phyloP scores from a whole-genome alignment of 2,113 vertebrate genomes.

The Calypte anna region DNA sequence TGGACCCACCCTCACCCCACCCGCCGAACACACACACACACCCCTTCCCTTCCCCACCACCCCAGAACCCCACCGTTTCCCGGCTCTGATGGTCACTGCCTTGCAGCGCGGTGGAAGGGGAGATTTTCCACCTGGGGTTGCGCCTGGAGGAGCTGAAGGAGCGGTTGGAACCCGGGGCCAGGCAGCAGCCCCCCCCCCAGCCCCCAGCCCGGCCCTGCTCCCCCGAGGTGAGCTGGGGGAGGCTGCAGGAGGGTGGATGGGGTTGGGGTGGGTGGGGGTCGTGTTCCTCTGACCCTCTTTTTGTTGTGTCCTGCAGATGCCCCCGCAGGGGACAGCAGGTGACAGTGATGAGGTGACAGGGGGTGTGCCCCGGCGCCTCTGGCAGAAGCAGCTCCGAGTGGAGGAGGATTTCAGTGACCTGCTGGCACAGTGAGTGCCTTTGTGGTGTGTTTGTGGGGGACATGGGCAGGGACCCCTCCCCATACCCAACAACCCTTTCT shows the following conservation, averaged over 20 bases:
- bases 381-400: constrained; percentile 41
- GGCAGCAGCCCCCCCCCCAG: neutral
- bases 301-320: neutral
- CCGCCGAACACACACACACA: too few relatives aligned
- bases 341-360: neutral
- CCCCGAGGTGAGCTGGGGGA: constrained; percentile 73
- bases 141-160: constrained; percentile 86
- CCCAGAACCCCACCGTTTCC: neutral
- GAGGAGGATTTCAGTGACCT: constrained; percentile 72
- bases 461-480: fast-evolving
- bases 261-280: too few relatives aligned
- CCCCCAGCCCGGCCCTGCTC: neutral
- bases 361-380: constrained; percentile 27
- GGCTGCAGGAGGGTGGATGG: fast-evolving
- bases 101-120: constrained; percentile 84
- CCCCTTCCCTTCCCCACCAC: too few relatives aligned
- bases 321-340: neutral
- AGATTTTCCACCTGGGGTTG: constrained; percentile 84
- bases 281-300: fast-evolving
- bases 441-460: fast-evolving
- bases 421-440: constrained; percentile 78
- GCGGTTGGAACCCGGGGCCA: constrained; percentile 51
- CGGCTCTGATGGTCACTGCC: neutral
- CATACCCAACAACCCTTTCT: neutral
- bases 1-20: too few relatives aligned